Evolutionary conservation across 2,797 vertebrate genomes (phyloP).

Genomic region (Enoplosus armatus): DNA sequence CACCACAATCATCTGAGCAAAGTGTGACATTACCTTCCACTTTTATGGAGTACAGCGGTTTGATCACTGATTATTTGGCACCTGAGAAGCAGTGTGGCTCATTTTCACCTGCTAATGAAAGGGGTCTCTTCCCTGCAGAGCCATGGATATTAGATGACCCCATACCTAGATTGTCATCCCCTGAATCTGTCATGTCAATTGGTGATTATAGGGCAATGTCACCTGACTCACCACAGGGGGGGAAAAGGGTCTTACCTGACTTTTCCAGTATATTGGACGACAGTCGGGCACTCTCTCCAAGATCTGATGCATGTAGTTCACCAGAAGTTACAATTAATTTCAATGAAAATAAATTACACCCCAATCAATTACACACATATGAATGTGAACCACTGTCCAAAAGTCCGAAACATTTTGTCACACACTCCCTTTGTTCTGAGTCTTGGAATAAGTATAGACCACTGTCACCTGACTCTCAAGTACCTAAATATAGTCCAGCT

Average conservation of each 20-base stretch:
- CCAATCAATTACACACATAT: constrained; percentile 5
- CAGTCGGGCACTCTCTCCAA: constrained; percentile 28
- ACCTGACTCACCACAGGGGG: constrained; percentile 63
- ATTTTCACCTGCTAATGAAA: constrained; percentile 47
- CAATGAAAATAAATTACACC: constrained; percentile 29
- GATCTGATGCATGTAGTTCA: constrained; percentile 37
- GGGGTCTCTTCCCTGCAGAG: constrained; percentile 24
- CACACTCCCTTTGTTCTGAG: background rate
- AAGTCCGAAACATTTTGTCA: constrained; percentile 1
- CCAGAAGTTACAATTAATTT: constrained; percentile 20
- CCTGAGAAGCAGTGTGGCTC: constrained; percentile 28
- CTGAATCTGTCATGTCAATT: constrained; percentile 77
- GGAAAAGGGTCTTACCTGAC: constrained; percentile 32
- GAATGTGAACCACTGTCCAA: constrained; percentile 4
- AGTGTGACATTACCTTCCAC: constrained; percentile 23
- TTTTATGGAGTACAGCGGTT: constrained; percentile 27
- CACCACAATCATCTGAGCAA: constrained; percentile 21
- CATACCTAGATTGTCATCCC: constrained; percentile 60
- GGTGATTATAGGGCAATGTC: constrained; percentile 73
- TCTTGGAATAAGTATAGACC: constrained; percentile 2
- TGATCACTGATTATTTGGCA: constrained; percentile 43
- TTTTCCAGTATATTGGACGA: constrained; percentile 36
- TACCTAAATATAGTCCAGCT: constrained; percentile 14
- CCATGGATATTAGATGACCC: constrained; percentile 40
- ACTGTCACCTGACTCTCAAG: constrained; percentile 13